phyloP scores from a whole-genome alignment of 2,888 invertebrate genomes.

The Carabus problematicus region DNA sequence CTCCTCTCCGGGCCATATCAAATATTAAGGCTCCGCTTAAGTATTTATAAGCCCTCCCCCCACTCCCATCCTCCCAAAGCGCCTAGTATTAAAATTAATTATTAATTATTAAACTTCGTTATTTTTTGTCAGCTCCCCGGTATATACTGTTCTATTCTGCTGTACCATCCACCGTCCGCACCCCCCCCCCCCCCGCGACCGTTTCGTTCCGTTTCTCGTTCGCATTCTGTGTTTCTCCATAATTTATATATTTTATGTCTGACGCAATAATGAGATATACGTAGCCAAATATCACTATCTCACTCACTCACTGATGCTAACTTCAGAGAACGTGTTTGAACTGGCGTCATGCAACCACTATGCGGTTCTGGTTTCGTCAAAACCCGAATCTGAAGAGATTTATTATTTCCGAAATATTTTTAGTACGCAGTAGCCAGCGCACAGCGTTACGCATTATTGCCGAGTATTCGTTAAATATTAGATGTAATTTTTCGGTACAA shows the following conservation, averaged over 20 bases:
- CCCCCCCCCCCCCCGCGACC: constrained; percentile 10
- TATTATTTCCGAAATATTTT: neutral
- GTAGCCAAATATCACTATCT: neutral
- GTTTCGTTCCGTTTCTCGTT: neutral
- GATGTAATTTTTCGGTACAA: too few relatives aligned
- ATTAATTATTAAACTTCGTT: constrained; percentile 67
- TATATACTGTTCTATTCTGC: neutral
- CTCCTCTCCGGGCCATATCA: constrained; percentile 48
- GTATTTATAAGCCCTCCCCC: constrained; percentile 58
- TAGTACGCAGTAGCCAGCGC: too few relatives aligned
- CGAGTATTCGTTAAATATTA: too few relatives aligned
- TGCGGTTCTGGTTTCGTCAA: neutral
- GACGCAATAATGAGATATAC: constrained; percentile 34
- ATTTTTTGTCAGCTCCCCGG: constrained; percentile 62
- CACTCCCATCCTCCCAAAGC: too few relatives aligned
- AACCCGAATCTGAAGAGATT: constrained; percentile 10
- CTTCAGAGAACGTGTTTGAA: too few relatives aligned
- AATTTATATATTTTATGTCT: constrained; percentile 34
- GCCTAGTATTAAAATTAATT: constrained; percentile 67
- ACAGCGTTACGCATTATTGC: too few relatives aligned
- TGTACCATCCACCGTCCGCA: neutral
- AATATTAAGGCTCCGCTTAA: constrained; percentile 57
- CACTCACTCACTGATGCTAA: too few relatives aligned
- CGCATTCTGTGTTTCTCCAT: constrained; percentile 8
- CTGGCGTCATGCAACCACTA: neutral